Evolutionary conservation across 1,140 invertebrate species (phyloP).

Genomic region (Drosophila suzukii): DNA sequence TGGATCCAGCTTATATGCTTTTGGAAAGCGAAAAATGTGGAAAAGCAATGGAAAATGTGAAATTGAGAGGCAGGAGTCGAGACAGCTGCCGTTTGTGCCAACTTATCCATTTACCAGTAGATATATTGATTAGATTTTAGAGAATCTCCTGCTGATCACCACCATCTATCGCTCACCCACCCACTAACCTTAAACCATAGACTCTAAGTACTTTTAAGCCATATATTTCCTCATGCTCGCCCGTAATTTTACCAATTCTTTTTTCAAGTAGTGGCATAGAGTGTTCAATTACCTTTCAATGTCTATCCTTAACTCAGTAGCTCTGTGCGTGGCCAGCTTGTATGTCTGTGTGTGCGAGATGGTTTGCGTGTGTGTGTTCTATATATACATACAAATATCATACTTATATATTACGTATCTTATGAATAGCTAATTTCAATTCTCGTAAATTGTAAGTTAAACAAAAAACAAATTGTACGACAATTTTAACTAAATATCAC

Average conservation of each 20-base stretch:
- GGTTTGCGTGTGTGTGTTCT: conserved; percentile 43
- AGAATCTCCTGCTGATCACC: conserved; percentile 20
- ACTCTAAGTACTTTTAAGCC: conserved; percentile 38
- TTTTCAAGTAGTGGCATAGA: conserved; percentile 76
- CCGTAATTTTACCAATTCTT: conserved; percentile 39
- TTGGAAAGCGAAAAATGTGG: conserved; percentile 12
- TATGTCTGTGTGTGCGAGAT: conserved; percentile 51
- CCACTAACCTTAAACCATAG: conserved; percentile 9
- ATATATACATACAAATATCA: conserved; percentile 25
- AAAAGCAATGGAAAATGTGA: not conserved
- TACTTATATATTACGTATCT: conserved; percentile 32
- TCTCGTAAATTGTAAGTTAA: conserved; percentile 77
- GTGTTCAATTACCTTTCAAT: conserved; percentile 72
- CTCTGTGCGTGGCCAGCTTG: conserved; percentile 62
- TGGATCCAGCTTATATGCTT: conserved; percentile 14
- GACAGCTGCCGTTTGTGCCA: conserved; percentile 3
- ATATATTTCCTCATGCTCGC: conserved; percentile 29
- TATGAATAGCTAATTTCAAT: conserved; percentile 68
- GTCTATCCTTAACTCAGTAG: conserved; percentile 72
- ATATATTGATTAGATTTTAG: conserved; percentile 28
- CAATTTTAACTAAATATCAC: conserved; percentile 83
- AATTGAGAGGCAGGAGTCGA: not conserved
- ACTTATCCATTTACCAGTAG: conserved; percentile 7
- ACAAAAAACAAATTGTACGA: conserved; percentile 63
- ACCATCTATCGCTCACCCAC: not conserved